A percentile compares a stretch with the other conserved stretches of the same genome.
These are phyloP conservation scores for Dorcus parallelipipedus DNA, from an alignment of 2,888 invertebrate genomes.

Conservation along the genomic window DNA sequence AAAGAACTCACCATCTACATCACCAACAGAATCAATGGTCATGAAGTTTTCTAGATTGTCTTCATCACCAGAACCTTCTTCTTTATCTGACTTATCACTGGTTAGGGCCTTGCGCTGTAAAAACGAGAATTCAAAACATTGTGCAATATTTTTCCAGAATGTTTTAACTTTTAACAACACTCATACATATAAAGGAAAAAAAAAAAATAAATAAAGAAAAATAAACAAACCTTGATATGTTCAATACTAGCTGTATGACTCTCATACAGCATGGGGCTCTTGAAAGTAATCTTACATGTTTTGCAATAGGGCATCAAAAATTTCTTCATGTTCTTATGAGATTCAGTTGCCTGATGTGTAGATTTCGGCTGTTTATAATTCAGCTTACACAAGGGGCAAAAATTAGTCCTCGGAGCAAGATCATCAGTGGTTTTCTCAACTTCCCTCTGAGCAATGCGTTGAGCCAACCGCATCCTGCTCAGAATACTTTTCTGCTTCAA, in stretches of 20 bases:
- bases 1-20: constrained; percentile 65
- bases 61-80: constrained; percentile 60
- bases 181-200: neutral
- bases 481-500: constrained; percentile 71
- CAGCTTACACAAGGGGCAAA: constrained; percentile 47
- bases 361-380: constrained; percentile 56
- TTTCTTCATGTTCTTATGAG: constrained; percentile 80
- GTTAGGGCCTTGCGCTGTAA: constrained; percentile 57
- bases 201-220: constrained; percentile 3
- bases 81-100: constrained; percentile 48
- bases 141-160: neutral
- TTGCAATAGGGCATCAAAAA: constrained; percentile 81
- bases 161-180: neutral
- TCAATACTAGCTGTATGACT: constrained; percentile 78
- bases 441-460: constrained; percentile 75
- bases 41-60: constrained; percentile 81
- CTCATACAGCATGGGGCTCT: constrained; percentile 82
- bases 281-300: constrained; percentile 72
- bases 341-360: constrained; percentile 74
- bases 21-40: constrained; percentile 85
- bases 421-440: constrained; percentile 69
- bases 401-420: constrained; percentile 48
- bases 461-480: constrained; percentile 73
- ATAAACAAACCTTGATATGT: constrained; percentile 66
- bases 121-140: constrained; percentile 13